These are phyloP conservation scores for Mnemiopsis leidyi DNA, from an alignment of 37 sponge, comb jelly and placozoan genomes.

Conservation along the genomic window DNA sequence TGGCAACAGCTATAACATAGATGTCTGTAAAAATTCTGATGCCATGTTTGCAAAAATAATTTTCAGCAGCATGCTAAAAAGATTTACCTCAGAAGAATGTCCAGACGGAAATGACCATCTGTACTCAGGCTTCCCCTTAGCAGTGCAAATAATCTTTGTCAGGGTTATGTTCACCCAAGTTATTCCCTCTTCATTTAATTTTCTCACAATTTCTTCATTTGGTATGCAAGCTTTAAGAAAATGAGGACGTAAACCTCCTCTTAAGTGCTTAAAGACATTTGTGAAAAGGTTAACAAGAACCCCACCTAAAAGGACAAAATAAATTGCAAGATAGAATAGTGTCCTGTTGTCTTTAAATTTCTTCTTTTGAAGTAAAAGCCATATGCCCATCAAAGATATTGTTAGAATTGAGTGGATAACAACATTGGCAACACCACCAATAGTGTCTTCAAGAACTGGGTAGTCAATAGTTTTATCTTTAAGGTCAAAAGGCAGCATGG, in stretches of 20 bases:
- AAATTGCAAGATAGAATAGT: neutral
- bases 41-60: neutral
- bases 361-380: neutral
- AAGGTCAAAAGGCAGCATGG: neutral
- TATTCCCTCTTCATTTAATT: neutral
- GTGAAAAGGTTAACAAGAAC: conserved; percentile 7
- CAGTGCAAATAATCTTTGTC: neutral
- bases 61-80: neutral
- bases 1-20: no score
- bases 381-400: neutral
- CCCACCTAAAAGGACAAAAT: neutral
- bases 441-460: neutral
- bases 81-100: conserved; percentile 27
- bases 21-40: no score
- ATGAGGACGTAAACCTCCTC: conserved; percentile 10
- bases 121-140: neutral
- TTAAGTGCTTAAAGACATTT: neutral
- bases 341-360: neutral
- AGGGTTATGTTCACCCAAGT: neutral
- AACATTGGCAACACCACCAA: neutral
- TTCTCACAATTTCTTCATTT: neutral
- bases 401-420: neutral
- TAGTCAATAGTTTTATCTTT: neutral
- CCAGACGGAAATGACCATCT: conserved; percentile 32
- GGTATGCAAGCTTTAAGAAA: neutral